Percentiles rank a stretch among this genome's conserved stretches.
These are phyloP conservation scores for Malurus elegans DNA, from an alignment of 2,113 vertebrate species.

Conservation along the genomic window DNA sequence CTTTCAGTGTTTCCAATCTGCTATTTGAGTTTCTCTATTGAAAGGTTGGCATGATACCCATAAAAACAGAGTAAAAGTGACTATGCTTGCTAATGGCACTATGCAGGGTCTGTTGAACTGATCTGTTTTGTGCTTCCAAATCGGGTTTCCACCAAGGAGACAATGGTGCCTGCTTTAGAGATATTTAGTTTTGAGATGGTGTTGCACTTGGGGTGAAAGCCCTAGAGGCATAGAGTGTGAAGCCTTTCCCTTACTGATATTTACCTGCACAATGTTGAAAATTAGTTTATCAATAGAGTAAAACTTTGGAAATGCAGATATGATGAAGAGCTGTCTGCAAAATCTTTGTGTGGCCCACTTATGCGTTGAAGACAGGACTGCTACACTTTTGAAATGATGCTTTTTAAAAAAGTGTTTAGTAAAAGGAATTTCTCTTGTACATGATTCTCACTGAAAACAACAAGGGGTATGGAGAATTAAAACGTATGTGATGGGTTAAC, in stretches of 20 bases:
- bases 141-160: neutral
- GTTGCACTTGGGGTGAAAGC: neutral
- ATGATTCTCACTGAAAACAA: neutral
- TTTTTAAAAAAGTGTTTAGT: neutral
- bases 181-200: neutral
- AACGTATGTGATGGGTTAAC: neutral
- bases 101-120: neutral
- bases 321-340: neutral
- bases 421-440: neutral
- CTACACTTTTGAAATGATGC: neutral
- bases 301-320: neutral
- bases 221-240: fast-evolving
- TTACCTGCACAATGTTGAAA: neutral
- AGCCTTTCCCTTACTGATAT: neutral
- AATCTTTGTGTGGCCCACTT: neutral
- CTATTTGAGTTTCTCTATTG: neutral
- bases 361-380: neutral
- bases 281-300: neutral
- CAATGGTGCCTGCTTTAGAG: neutral
- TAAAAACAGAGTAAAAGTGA: neutral
- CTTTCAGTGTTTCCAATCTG: neutral
- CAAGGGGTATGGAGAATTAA: neutral
- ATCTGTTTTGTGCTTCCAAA: neutral
- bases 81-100: neutral
- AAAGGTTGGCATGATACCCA: neutral